Base-by-base conservation (phyloP, 1,140 invertebrate genomes). In the Apocrypta bakeri region DNA sequence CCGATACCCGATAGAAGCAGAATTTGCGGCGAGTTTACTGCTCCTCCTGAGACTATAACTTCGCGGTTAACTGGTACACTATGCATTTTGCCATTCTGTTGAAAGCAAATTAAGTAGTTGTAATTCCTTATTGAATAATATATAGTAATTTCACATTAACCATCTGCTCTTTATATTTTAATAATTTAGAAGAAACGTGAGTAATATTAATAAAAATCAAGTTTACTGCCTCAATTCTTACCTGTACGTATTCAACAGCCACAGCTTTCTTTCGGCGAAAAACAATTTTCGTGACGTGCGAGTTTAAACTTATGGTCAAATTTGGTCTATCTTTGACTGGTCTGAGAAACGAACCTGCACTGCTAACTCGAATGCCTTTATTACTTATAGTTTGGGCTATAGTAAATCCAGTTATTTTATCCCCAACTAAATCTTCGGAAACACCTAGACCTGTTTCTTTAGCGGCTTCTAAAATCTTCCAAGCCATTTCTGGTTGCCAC, bases 241-340 rank as follows among this genome's bases (percentile, higher is more conserved):
- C 90, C 69, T 56, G 33, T 12, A 87, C 7, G 48, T 87, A 85
- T 68, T 89, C 68, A 6, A 91, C 85, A 9, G 86, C 89, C 14
- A 84, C 83, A 0, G 84, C 88, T 68, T 31, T 79, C 25, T 87
- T 87, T 0, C 56, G 42, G 2, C 40, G 63, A 4, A 87, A 87
- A n/a, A 88, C 69, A 17, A 94, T 86, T 84, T 93, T 94, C 0
- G 94, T 95, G 0, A 93, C 96, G 0, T 94, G 93, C 0, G 96
- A 94, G 77, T 96, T 95, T 0, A 96, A 84, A 81, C 93, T 87
- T 0, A 97, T 91, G 84, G 96, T 93, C 0, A 98, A 91, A 90
- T 98, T 98, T 3, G 90, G 87, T 25, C 95, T 90, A 82, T 94
- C 85, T 29, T 93, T 88, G 61, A 91, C 89, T 4, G 95, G 95